These are phyloP conservation scores for Colius striatus DNA, from an alignment of 2,113 vertebrate species.

Conservation along the genomic window DNA sequence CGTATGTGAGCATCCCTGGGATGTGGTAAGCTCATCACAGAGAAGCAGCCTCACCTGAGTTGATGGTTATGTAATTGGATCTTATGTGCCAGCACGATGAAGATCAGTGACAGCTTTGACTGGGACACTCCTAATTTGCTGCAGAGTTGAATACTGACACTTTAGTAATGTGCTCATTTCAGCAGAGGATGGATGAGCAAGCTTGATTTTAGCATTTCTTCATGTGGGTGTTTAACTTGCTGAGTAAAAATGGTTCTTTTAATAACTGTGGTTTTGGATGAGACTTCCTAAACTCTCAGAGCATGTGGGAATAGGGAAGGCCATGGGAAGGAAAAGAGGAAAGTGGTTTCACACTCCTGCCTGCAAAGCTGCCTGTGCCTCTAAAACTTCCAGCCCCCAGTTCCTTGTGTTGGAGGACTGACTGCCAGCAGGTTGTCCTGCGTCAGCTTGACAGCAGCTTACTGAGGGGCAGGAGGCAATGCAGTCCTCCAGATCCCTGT, in stretches of 20 bases:
- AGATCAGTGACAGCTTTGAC: not conserved
- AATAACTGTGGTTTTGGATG: not conserved
- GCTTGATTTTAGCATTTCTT: slow-evolving; percentile 2
- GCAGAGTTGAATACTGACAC: not conserved
- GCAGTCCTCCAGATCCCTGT: not conserved
- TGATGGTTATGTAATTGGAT: not conserved
- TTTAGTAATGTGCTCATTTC: not conserved
- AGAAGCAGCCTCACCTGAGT: not conserved
- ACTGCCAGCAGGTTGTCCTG: not conserved
- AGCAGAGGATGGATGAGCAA: rapidly evolving
- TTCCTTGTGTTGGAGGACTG: not conserved
- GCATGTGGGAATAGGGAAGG: not conserved
- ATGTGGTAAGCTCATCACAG: not conserved
- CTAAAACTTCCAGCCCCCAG: not conserved
- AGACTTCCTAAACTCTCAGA: not conserved
- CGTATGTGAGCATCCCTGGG: rapidly evolving
- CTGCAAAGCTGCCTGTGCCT: not conserved
- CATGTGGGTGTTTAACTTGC: not conserved
- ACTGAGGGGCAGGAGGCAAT: not conserved
- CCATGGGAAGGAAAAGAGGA: not conserved
- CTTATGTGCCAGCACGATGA: not conserved
- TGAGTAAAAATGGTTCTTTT: slow-evolving; percentile 3
- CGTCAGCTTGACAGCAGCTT: not conserved
- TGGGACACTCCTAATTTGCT: not conserved
- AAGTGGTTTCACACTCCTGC: slow-evolving; percentile 26